Percentiles rank a stretch among this genome's conserved stretches.
phyloP scores from a whole-genome alignment of 92 coral and sea anemone species.

The Diadumene lineata region DNA sequence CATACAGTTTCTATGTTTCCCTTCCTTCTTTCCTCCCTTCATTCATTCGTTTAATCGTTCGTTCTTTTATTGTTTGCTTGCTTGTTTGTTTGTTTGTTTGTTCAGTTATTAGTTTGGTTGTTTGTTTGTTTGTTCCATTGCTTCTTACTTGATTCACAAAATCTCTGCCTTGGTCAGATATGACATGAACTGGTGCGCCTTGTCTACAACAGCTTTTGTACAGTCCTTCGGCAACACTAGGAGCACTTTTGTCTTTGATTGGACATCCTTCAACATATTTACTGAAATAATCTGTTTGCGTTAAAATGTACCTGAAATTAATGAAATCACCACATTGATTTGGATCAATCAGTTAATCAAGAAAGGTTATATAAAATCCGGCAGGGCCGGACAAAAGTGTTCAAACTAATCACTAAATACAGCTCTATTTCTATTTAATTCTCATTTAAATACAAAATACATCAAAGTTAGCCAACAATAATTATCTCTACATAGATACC shows the following conservation, averaged over 20 bases:
- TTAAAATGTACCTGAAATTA: slow-evolving; percentile 44
- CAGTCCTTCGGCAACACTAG: slow-evolving; percentile 55
- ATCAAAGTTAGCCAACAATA: background rate
- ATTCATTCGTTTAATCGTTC: too few relatives aligned
- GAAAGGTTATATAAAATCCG: background rate
- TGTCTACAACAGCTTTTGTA: slow-evolving; percentile 57
- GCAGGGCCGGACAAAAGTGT: background rate
- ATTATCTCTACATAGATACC: too few relatives aligned
- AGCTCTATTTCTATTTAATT: background rate
- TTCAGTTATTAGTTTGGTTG: too few relatives aligned
- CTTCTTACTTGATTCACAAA: slow-evolving; percentile 73
- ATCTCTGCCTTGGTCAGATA: slow-evolving; percentile 75
- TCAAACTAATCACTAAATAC: background rate
- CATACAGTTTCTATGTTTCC: too few relatives aligned
- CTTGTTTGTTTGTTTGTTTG: too few relatives aligned
- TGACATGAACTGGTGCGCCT: slow-evolving; percentile 71
- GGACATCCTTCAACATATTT: slow-evolving; percentile 67
- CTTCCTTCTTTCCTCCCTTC: too few relatives aligned
- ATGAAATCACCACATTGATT: too few relatives aligned
- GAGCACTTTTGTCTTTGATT: slow-evolving; percentile 56
- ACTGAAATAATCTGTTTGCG: slow-evolving; percentile 62
- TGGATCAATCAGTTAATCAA: background rate
- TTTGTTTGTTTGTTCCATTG: too few relatives aligned
- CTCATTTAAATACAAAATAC: background rate
- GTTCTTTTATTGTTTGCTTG: too few relatives aligned